Evolutionary conservation across 2,888 invertebrate species (phyloP).

Genomic region (Seira sanloemensis): DNA sequence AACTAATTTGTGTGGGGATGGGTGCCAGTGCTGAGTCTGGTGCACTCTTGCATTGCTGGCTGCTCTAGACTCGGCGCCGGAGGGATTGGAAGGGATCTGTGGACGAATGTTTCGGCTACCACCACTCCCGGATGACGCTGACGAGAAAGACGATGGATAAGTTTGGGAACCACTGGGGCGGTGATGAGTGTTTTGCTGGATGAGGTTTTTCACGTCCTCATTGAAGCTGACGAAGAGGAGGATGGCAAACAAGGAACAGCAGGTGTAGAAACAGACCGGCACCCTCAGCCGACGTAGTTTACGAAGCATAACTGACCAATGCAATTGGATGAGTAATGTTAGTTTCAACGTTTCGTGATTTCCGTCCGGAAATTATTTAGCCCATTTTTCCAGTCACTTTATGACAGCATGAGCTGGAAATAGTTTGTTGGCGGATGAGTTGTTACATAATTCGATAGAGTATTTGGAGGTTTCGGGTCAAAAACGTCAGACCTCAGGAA

Average conservation of each 20-base stretch:
- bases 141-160: conserved; percentile 46
- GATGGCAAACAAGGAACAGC: conserved; percentile 71
- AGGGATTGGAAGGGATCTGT: conserved; percentile 52
- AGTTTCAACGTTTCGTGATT: not conserved
- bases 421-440: too few species aligned
- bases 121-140: conserved; percentile 1
- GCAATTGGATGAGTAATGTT: too few species aligned
- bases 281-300: conserved; percentile 72
- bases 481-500: too few species aligned
- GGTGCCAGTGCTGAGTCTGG: not conserved
- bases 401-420: too few species aligned
- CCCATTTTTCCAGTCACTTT: too few species aligned
- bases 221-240: conserved; percentile 73
- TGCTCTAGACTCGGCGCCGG: not conserved
- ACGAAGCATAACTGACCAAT: conserved; percentile 69
- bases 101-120: conserved; percentile 32
- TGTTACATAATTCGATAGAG: too few species aligned
- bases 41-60: not conserved
- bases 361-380: not conserved
- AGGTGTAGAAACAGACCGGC: conserved; percentile 73
- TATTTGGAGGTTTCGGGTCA: too few species aligned
- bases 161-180: conserved; percentile 6
- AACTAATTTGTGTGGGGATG: not conserved
- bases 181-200: conserved; percentile 60
- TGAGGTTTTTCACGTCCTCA: conserved; percentile 71